phyloP scores from a whole-genome alignment of 1,140 invertebrate genomes.

The Leptinotarsa undecemlineata region DNA sequence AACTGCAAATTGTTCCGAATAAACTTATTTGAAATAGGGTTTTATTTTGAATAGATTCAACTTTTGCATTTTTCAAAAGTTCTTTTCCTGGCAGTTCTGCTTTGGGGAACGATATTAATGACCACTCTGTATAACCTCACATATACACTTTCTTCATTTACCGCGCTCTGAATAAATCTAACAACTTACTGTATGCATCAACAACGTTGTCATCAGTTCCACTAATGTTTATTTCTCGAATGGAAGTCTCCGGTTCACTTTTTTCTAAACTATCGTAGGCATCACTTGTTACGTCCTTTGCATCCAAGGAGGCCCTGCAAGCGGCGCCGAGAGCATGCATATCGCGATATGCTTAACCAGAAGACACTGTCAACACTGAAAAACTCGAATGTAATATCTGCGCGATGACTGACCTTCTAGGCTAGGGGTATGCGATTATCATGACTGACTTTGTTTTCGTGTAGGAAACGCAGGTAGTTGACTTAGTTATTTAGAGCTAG shows the following conservation, averaged over 20 bases:
- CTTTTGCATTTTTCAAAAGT: too few relatives aligned
- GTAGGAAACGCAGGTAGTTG: too few relatives aligned
- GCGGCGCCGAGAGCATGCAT: neutral
- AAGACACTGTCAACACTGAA: neutral
- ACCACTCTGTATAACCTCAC: neutral
- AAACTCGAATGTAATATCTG: neutral
- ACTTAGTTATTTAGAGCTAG: too few relatives aligned
- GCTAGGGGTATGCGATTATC: too few relatives aligned
- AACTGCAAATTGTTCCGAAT: too few relatives aligned
- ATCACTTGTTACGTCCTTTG: neutral
- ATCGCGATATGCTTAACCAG: neutral
- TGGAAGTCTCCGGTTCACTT: neutral
- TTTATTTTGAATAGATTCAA: too few relatives aligned
- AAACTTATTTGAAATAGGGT: too few relatives aligned
- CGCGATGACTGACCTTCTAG: too few relatives aligned
- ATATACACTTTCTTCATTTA: neutral
- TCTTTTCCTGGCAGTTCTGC: neutral
- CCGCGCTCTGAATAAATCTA: neutral
- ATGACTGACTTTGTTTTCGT: too few relatives aligned
- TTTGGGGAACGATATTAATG: neutral
- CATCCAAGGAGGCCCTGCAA: neutral
- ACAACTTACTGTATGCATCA: neutral
- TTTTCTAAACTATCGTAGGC: neutral
- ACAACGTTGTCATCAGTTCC: neutral
- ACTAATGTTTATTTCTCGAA: neutral